Percentiles rank a stretch among this genome's conserved stretches.
These are phyloP conservation scores for Rhodinocichla rosea DNA, from an alignment of 2,113 vertebrate species.

Conservation along the genomic window DNA sequence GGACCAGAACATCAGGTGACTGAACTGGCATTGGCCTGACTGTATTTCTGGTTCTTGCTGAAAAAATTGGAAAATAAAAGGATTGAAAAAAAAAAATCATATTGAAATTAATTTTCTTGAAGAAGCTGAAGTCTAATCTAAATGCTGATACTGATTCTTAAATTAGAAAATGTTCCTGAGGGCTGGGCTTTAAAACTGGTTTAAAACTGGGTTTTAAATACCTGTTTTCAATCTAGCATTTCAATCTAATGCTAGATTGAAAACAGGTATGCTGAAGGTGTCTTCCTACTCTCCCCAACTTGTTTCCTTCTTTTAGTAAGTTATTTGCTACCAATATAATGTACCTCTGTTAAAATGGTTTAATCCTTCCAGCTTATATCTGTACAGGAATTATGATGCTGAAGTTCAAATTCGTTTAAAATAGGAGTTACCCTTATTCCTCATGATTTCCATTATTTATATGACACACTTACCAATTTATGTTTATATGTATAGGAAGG, in stretches of 20 bases:
- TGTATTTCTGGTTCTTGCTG: not conserved
- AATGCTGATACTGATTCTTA: not conserved
- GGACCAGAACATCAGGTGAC: not conserved
- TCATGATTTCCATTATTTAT: not conserved
- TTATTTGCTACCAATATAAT: not conserved
- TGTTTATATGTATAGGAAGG: not conserved
- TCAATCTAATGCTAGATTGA: not conserved
- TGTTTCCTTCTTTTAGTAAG: not conserved
- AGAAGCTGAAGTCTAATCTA: not conserved
- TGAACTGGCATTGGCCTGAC: not conserved
- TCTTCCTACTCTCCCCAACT: rapidly evolving
- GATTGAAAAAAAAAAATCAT: not conserved
- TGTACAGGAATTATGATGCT: not conserved
- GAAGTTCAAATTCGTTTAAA: not conserved
- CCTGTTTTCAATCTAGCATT: too few species aligned
- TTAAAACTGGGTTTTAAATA: too few species aligned
- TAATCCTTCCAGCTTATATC: not conserved
- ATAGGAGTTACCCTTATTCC: not conserved
- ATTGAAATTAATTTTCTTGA: not conserved
- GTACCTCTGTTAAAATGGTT: not conserved
- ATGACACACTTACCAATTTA: not conserved
- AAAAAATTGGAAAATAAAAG: not conserved
- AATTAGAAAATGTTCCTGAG: not conserved
- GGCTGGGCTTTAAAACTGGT: not conserved
- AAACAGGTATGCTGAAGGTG: not conserved